A percentile compares a stretch with the other conserved stretches of the same genome.
Conservation (phyloP, 2,888 invertebrate species). For the Thymelicus lineola region DNA sequence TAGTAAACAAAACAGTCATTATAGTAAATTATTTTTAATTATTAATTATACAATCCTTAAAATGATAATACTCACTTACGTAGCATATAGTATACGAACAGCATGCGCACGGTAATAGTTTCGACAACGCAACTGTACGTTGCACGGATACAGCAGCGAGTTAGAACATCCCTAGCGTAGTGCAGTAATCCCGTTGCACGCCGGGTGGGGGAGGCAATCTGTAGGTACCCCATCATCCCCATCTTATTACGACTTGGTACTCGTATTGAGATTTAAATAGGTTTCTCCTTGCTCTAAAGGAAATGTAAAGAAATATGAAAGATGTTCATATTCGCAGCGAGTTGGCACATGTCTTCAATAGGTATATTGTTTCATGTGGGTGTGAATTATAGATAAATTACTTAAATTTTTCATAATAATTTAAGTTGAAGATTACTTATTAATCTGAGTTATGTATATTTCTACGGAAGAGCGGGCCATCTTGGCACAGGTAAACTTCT, state of each 20-base stretch:
- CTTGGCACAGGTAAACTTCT: too few species aligned
- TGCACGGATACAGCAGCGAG: background rate
- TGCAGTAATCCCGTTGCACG: slow-evolving; percentile 5
- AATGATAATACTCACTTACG: too few species aligned
- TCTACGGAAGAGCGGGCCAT: too few species aligned
- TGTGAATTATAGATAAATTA: too few species aligned
- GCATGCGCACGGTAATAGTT: background rate
- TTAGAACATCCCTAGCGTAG: background rate
- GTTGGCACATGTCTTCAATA: background rate
- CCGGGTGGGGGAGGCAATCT: slow-evolving; percentile 11
- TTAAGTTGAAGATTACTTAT: too few species aligned
- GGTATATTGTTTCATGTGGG: background rate
- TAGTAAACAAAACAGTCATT: too few species aligned
- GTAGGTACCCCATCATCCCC: background rate
- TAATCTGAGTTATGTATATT: too few species aligned
- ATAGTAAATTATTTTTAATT: too few species aligned
- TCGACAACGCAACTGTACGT: background rate
- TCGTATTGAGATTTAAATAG: slow-evolving; percentile 7
- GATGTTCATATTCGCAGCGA: background rate
- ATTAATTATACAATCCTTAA: too few species aligned
- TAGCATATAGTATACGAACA: too few species aligned
- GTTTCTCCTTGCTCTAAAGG: background rate
- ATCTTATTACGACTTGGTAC: slow-evolving; percentile 9
- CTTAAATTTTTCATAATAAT: too few species aligned
- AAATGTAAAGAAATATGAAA: background rate